Base-by-base conservation (phyloP, 2,888 invertebrate species). In the Microctonus hyperodae region DNA sequence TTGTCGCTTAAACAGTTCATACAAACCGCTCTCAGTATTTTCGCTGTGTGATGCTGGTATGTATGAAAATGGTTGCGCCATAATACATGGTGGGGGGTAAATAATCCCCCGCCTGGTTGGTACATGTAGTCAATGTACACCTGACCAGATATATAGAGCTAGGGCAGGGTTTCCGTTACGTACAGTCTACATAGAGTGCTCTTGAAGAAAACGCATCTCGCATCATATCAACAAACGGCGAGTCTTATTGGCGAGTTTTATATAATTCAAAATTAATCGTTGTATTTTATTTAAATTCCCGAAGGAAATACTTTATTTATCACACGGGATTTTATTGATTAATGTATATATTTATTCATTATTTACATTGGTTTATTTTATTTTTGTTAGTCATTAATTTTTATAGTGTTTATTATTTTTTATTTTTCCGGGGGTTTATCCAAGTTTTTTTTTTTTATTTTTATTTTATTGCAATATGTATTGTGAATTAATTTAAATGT, bases 121-220 rank as follows among this genome's bases (percentile, higher is more conserved):
- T 44, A 44, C 44, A 44, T 75, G 80, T 77, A 80, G 58, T 53
- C 58, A 53, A 57, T 63, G 81, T 82, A 81, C 78, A 82, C 80
- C 81, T 81, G 83, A 81, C 82, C 81, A 83, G 83, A 83, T 83
- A 84, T 83, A 84, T 84, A 84, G 84, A 84, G 84, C 84, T 84
- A 83, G 83, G 83, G 83, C 83, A 83, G 80, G 83, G 80, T 82
- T 83, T 81, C 81, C 81, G 82, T 81, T 82, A 82, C 83, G 79
- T 82, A 83, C 83, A 84, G 84, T 84, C 82, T 78, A 78, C 82
- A 79, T 81, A 82, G 79, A 81, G 83, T 83, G 82, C 78, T 81
- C 81, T 75, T 70, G 73, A 72, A 75, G 71, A 69, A 72, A 76
- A 79, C 79, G 78, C 80, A 80, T 79, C 80, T 80, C 72, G 75